These are phyloP conservation scores for Unio pictorum DNA, from an alignment of 2,888 invertebrate genomes.

Conservation along the genomic window DNA sequence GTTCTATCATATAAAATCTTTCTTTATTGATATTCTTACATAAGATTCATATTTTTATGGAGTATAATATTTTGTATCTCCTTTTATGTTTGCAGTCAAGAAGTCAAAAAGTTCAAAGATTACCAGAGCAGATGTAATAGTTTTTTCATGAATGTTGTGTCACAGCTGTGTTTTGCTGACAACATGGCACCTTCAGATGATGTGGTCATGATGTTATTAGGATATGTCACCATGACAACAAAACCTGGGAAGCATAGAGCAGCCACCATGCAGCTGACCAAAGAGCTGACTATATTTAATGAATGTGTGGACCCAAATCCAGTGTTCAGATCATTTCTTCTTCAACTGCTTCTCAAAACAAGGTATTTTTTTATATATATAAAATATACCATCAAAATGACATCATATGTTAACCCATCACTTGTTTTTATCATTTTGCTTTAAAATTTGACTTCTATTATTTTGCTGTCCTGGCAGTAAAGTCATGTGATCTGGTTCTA, in stretches of 20 bases:
- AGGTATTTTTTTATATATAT: conserved; percentile 21
- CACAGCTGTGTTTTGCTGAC: conserved; percentile 26
- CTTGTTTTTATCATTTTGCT: neutral
- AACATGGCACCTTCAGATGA: conserved; percentile 17
- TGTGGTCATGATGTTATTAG: conserved; percentile 16
- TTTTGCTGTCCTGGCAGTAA: no score
- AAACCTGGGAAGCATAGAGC: conserved; percentile 3
- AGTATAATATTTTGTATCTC: neutral
- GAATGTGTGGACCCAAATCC: conserved; percentile 58
- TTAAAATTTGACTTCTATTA: no score
- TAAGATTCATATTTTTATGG: conserved; percentile 1
- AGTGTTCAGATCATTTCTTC: conserved; percentile 58
- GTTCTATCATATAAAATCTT: neutral
- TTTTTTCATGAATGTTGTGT: conserved; percentile 19
- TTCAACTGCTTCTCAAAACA: conserved; percentile 54
- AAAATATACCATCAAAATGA: neutral
- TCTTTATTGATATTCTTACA: neutral
- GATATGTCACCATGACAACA: conserved; percentile 12
- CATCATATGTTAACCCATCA: neutral
- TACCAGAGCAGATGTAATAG: conserved; percentile 21
- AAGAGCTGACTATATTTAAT: conserved; percentile 43
- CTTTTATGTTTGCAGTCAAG: conserved; percentile 7
- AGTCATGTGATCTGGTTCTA: no score
- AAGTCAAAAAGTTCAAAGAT: conserved; percentile 9
- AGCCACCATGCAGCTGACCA: conserved; percentile 18